phyloP scores from a whole-genome alignment of 1,140 invertebrate genomes.

The Glossosoma conforme region DNA sequence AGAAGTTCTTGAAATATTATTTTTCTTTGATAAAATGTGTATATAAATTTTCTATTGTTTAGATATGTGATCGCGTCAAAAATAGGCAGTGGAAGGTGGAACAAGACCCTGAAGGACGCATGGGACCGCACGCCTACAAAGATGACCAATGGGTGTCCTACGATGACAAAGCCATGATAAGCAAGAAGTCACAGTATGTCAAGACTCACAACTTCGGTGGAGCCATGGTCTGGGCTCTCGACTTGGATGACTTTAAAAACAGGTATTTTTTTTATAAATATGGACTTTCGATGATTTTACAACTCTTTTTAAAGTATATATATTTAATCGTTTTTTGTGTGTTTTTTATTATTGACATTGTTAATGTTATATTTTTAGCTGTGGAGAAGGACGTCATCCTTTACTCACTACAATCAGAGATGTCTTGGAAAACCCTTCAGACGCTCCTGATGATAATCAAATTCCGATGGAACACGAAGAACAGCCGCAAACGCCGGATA shows the following conservation, averaged over 20 bases:
- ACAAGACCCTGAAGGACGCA: constrained; percentile 65
- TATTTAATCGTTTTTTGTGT: background rate
- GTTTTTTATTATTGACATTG: background rate
- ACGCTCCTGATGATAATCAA: no score
- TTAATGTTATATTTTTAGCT: constrained; percentile 40
- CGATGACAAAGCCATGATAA: constrained; percentile 76
- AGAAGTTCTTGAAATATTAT: no score
- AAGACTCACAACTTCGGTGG: constrained; percentile 73
- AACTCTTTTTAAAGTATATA: background rate
- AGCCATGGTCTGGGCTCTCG: constrained; percentile 87
- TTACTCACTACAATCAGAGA: constrained; percentile 65
- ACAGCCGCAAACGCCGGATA: constrained; percentile 3
- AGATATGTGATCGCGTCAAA: constrained; percentile 77
- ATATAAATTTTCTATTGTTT: constrained; percentile 29
- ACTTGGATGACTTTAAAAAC: constrained; percentile 80
- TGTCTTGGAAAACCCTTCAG: constrained; percentile 51
- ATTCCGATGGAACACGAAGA: no score
- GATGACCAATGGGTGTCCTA: constrained; percentile 86
- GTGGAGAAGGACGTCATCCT: constrained; percentile 71
- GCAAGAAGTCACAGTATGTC: constrained; percentile 71
- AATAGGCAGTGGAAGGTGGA: constrained; percentile 74
- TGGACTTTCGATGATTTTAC: background rate
- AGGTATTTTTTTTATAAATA: constrained; percentile 38
- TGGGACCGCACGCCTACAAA: constrained; percentile 83
- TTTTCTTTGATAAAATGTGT: no score